These are phyloP conservation scores for Gyrodactylus salaris DNA, from an alignment of 1,140 invertebrate genomes.

Conservation along the genomic window DNA sequence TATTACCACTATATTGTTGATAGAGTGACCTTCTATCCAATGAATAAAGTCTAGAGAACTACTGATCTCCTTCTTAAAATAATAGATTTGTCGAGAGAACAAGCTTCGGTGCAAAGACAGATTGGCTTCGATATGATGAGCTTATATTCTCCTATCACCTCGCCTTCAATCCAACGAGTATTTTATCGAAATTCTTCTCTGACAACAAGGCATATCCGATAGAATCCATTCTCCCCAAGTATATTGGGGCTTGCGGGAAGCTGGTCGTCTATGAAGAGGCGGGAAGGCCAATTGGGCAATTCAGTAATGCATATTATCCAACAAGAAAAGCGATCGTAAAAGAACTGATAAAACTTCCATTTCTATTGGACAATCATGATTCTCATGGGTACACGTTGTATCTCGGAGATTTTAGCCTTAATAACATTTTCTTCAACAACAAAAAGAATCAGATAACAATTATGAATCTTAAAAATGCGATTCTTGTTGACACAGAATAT, in stretches of 20 bases:
- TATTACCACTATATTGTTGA: too few species aligned
- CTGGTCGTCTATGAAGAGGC: not conserved
- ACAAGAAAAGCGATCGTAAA: not conserved
- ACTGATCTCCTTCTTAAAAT: too few species aligned
- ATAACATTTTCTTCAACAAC: not conserved
- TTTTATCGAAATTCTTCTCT: not conserved
- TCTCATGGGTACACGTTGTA: not conserved
- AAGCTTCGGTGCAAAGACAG: not conserved
- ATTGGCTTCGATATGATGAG: not conserved
- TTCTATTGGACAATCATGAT: not conserved
- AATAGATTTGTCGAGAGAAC: not conserved
- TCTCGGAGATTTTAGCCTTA: not conserved
- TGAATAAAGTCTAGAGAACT: too few species aligned
- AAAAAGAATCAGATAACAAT: not conserved
- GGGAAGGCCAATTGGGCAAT: not conserved
- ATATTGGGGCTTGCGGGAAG: not conserved
- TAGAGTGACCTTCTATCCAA: too few species aligned
- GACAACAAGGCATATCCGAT: not conserved
- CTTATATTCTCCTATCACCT: not conserved
- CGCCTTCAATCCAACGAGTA: not conserved
- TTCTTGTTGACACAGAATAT: not conserved
- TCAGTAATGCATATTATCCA: not conserved
- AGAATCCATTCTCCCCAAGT: too few species aligned
- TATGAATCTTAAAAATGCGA: not conserved
- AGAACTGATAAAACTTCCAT: not conserved